Conservation (phyloP, 2,113 vertebrate genomes). For the Physeter macrocephalus region DNA sequence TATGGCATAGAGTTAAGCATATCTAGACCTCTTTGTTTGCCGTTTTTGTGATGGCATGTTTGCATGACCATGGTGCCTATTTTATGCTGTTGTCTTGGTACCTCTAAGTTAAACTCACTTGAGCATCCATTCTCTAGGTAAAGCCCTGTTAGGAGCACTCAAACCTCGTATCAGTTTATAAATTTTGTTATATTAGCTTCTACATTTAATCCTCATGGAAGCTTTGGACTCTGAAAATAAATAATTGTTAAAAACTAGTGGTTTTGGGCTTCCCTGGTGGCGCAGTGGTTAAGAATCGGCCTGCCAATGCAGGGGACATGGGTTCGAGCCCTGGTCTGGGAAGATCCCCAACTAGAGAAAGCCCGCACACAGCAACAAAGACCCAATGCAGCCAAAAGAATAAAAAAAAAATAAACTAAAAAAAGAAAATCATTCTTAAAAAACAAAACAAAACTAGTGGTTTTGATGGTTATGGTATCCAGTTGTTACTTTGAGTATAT, state of each 20-base stretch:
- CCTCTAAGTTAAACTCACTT: background rate
- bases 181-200: background rate
- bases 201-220: background rate
- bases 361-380: too few species aligned
- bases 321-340: too few species aligned
- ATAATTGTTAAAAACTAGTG: background rate
- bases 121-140: background rate
- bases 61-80: background rate
- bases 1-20: background rate
- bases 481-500: background rate
- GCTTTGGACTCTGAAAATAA: conserved; percentile 20
- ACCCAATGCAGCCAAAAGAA: too few species aligned
- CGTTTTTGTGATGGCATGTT: background rate
- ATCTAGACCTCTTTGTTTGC: background rate
- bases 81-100: background rate
- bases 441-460: background rate
- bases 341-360: too few species aligned
- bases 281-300: too few species aligned
- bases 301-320: too few species aligned
- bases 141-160: background rate
- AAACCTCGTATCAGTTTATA: background rate
- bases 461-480: background rate
- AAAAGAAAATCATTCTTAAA: too few species aligned
- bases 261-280: too few species aligned
- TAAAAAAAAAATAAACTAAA: too few species aligned